Evolutionary conservation across 2,888 invertebrate genomes (phyloP).

Genomic region (Perizoma affinitatum): DNA sequence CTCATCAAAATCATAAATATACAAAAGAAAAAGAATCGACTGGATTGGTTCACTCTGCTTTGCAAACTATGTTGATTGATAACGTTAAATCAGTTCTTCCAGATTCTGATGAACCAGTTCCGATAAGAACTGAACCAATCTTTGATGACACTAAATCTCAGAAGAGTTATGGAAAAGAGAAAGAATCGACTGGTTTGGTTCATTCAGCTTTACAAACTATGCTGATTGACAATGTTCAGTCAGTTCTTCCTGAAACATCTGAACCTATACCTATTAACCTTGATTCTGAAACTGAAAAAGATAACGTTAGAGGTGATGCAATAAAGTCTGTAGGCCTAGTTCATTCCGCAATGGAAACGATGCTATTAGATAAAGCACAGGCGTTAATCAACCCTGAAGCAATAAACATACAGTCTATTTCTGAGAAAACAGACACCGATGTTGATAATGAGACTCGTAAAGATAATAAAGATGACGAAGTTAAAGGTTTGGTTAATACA

Average conservation of each 20-base stretch:
- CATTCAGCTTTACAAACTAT: constrained; percentile 79
- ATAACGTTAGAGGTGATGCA: constrained; percentile 3
- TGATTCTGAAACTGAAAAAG: constrained; percentile 11
- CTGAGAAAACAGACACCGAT: constrained; percentile 14
- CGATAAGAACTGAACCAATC: constrained; percentile 23
- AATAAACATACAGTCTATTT: constrained; percentile 9
- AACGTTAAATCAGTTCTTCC: constrained; percentile 41
- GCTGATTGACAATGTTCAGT: constrained; percentile 74
- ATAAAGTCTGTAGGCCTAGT: constrained; percentile 51
- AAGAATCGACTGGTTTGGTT: constrained; percentile 58
- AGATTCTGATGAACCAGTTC: constrained; percentile 31
- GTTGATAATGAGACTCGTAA: constrained; percentile 8
- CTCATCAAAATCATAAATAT: constrained; percentile 6
- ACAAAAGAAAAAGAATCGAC: constrained; percentile 38
- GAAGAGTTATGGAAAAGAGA: constrained; percentile 20
- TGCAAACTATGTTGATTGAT: constrained; percentile 38
- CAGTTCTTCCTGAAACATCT: constrained; percentile 43
- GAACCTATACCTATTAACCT: constrained; percentile 27
- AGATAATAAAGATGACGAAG: background rate
- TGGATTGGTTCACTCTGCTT: constrained; percentile 34
- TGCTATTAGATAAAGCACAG: constrained; percentile 72
- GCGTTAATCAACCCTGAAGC: constrained; percentile 22
- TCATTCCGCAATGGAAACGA: constrained; percentile 78
- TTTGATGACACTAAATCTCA: constrained; percentile 14
- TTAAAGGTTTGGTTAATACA: constrained; percentile 59